phyloP scores from a whole-genome alignment of 2,797 vertebrate species.

The Serranus cabrilla region DNA sequence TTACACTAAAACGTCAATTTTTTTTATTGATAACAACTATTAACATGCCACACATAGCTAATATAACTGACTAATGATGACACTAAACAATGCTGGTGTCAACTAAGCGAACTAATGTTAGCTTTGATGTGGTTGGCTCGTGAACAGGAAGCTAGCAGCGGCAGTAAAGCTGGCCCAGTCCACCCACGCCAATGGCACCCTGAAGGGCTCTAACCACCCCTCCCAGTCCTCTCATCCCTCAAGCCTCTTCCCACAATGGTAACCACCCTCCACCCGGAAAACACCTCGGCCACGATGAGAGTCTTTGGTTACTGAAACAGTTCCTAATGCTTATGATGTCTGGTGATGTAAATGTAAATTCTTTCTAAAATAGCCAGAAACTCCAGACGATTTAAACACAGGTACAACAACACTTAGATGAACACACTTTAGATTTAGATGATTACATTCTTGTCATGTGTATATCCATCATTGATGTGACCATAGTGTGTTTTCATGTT shows the following conservation, averaged over 20 bases:
- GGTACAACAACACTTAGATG: slow-evolving; percentile 11
- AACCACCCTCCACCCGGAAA: slow-evolving; percentile 80
- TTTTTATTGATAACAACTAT: slow-evolving; percentile 28
- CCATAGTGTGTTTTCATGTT: slow-evolving; percentile 63
- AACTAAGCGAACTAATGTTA: slow-evolving; percentile 77
- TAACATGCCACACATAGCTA: slow-evolving; percentile 32
- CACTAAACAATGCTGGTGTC: slow-evolving; percentile 54
- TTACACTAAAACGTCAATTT: slow-evolving; percentile 14
- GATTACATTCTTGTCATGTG: slow-evolving; percentile 46
- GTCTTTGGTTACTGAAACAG: slow-evolving; percentile 34
- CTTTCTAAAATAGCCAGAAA: slow-evolving; percentile 16
- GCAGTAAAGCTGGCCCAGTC: slow-evolving; percentile 97
- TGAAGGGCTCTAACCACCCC: slow-evolving; percentile 94
- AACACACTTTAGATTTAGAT: slow-evolving; percentile 1
- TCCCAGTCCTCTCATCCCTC: slow-evolving; percentile 91
- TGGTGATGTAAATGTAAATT: slow-evolving; percentile 22
- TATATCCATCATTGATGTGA: slow-evolving; percentile 68
- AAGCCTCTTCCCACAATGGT: slow-evolving; percentile 96
- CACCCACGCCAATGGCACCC: slow-evolving; percentile 95
- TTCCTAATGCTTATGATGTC: slow-evolving; percentile 45
- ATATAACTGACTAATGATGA: slow-evolving; percentile 32
- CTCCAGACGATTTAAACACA: slow-evolving; percentile 16
- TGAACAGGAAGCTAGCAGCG: slow-evolving; percentile 97
- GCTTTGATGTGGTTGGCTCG: slow-evolving; percentile 86
- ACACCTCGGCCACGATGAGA: slow-evolving; percentile 51